phyloP scores from a whole-genome alignment of 2,888 invertebrate species.

The Drosophila kokeensis region DNA sequence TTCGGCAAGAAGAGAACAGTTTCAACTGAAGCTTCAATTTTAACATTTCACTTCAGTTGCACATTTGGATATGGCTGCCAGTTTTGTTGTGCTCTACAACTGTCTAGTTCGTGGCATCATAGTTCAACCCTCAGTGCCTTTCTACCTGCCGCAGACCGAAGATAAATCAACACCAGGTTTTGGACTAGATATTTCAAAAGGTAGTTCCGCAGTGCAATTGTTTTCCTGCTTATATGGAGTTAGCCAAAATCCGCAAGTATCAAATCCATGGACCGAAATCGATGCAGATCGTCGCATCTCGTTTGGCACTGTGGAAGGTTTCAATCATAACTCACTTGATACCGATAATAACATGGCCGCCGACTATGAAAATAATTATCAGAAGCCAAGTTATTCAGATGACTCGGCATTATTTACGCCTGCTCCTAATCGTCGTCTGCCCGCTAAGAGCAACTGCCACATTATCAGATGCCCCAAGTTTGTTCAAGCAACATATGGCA shows the following conservation, averaged over 20 bases:
- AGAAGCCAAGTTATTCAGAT: background rate
- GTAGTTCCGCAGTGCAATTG: conserved; percentile 7
- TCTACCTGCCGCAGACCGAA: background rate
- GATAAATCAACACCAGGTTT: background rate
- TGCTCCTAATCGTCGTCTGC: background rate
- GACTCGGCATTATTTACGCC: background rate
- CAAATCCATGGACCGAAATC: background rate
- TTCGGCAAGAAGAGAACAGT: conserved; percentile 15
- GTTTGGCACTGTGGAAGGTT: background rate
- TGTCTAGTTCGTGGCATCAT: conserved; percentile 33
- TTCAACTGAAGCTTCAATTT: conserved; percentile 15
- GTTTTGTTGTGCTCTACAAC: conserved; percentile 39
- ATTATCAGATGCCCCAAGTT: conserved; percentile 48
- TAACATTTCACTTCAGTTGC: background rate
- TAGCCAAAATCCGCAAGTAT: background rate
- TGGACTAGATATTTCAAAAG: background rate
- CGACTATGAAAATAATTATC: background rate
- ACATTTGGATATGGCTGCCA: conserved; percentile 27
- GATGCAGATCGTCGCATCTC: conserved; percentile 7
- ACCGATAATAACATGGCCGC: background rate
- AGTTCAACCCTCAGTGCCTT: conserved; percentile 5
- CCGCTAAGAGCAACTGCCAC: conserved; percentile 41
- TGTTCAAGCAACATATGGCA: conserved; percentile 27
- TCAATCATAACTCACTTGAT: background rate
- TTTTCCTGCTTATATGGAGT: conserved; percentile 6